Conservation (phyloP, 2,113 vertebrate genomes). For the Brachyhypopomus gauderio region DNA sequence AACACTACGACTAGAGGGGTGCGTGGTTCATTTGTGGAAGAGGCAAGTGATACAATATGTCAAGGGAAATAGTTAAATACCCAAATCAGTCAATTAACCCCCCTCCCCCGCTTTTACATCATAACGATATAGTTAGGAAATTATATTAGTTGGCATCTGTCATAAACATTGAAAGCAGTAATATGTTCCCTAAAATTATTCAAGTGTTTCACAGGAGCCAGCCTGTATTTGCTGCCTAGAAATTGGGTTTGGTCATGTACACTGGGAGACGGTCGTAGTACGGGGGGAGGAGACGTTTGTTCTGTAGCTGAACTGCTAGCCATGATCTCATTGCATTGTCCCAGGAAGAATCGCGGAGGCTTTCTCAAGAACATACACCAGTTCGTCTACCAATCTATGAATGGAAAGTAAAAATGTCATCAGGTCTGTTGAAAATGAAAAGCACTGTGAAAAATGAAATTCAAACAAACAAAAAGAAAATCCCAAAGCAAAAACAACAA, state of each 20-base stretch:
- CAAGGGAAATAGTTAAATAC: slow-evolving; percentile 60
- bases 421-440: slow-evolving; percentile 67
- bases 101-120: slow-evolving; percentile 42
- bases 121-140: slow-evolving; percentile 79
- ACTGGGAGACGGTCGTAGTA: slow-evolving; percentile 53
- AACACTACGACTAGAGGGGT: slow-evolving; percentile 71
- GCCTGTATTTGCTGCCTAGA: slow-evolving; percentile 76
- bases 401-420: slow-evolving; percentile 65
- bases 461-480: slow-evolving; percentile 54
- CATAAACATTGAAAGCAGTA: slow-evolving; percentile 51
- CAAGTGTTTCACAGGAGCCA: slow-evolving; percentile 82
- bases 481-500: slow-evolving; percentile 64
- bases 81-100: slow-evolving; percentile 61
- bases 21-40: slow-evolving; percentile 68
- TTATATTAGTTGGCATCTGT: slow-evolving; percentile 63
- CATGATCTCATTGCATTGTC: slow-evolving; percentile 62
- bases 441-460: slow-evolving; percentile 55
- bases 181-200: slow-evolving; percentile 61
- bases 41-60: slow-evolving; percentile 62
- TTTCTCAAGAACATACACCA: slow-evolving; percentile 63
- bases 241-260: slow-evolving; percentile 56
- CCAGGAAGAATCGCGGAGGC: slow-evolving; percentile 61
- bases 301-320: slow-evolving; percentile 29
- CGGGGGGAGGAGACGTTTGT: slow-evolving; percentile 54
- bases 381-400: slow-evolving; percentile 60